phyloP scores from a whole-genome alignment of 2,888 invertebrate species.

The Cecidostiba fungosa region DNA sequence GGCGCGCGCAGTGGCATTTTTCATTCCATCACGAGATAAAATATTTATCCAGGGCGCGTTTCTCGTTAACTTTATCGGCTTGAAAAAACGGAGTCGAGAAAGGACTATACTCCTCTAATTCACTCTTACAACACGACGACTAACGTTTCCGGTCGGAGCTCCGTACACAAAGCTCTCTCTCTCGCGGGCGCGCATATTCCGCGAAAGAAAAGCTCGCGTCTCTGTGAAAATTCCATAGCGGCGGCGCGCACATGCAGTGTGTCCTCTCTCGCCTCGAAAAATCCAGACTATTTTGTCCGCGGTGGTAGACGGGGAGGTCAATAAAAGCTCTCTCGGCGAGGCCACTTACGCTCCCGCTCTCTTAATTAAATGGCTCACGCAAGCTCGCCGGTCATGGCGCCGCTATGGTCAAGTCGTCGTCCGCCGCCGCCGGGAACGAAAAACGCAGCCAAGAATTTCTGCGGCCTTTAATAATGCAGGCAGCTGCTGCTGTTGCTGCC shows the following conservation, averaged over 20 bases:
- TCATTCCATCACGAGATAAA: not conserved
- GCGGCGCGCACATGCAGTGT: not conserved
- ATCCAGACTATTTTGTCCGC: conserved; percentile 30
- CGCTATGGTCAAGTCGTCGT: conserved; percentile 23
- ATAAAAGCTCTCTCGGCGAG: conserved; percentile 37
- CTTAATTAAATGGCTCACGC: conserved; percentile 60
- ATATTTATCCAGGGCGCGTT: not conserved
- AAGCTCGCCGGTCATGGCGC: not conserved
- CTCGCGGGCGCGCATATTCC: not conserved
- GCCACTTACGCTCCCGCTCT: conserved; percentile 52
- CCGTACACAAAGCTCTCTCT: not conserved
- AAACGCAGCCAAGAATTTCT: conserved; percentile 48
- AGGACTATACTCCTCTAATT: not conserved
- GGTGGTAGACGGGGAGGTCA: conserved; percentile 24
- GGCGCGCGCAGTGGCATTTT: not conserved
- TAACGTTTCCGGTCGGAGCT: not conserved
- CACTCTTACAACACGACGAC: not conserved
- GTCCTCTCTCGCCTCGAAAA: conserved; percentile 44
- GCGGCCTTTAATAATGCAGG: conserved; percentile 53
- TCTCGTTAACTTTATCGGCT: conserved; percentile 7
- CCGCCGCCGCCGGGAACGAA: not conserved
- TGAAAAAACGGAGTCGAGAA: not conserved
- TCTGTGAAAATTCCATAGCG: conserved; percentile 36
- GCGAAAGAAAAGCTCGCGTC: not conserved
- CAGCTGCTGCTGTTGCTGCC: not conserved